phyloP scores from a whole-genome alignment of 2,888 invertebrate species.

The Trichopoda pennipes region DNA sequence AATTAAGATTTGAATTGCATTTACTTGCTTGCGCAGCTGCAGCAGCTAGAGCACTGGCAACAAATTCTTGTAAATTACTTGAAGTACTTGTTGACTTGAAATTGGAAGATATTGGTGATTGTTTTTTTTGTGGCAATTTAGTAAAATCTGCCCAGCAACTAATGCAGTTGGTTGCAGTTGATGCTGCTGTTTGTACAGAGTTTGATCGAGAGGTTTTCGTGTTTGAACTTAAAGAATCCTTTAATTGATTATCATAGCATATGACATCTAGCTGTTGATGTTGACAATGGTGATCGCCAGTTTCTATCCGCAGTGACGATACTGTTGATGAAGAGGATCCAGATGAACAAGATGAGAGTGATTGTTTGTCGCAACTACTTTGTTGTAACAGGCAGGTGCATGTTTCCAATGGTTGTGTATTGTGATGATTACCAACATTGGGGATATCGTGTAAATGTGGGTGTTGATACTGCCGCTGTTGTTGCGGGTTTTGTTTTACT shows the following conservation, averaged over 20 bases:
- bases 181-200: neutral
- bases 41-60: constrained; percentile 24
- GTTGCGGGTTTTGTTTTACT: constrained; percentile 29
- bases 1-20: constrained; percentile 40
- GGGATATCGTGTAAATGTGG: constrained; percentile 8
- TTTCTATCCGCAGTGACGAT: neutral
- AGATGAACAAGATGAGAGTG: constrained; percentile 20
- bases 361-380: constrained; percentile 44
- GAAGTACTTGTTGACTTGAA: constrained; percentile 25
- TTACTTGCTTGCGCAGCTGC: constrained; percentile 10
- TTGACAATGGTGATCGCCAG: constrained; percentile 13
- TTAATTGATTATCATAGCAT: no score
- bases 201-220: neutral
- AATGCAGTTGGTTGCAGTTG: constrained; percentile 14
- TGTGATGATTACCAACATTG: constrained; percentile 3
- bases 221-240: neutral
- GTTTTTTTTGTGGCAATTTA: constrained; percentile 39
- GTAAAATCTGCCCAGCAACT: constrained; percentile 57
- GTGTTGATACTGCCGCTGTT: constrained; percentile 20
- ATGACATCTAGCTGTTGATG: constrained; percentile 1
- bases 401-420: constrained; percentile 18
- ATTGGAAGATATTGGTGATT: constrained; percentile 22
- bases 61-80: constrained; percentile 45
- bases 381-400: constrained; percentile 36
- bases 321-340: constrained; percentile 11